Conservation (phyloP, 2,113 vertebrate species). For the Rhabdornis inornatus region DNA sequence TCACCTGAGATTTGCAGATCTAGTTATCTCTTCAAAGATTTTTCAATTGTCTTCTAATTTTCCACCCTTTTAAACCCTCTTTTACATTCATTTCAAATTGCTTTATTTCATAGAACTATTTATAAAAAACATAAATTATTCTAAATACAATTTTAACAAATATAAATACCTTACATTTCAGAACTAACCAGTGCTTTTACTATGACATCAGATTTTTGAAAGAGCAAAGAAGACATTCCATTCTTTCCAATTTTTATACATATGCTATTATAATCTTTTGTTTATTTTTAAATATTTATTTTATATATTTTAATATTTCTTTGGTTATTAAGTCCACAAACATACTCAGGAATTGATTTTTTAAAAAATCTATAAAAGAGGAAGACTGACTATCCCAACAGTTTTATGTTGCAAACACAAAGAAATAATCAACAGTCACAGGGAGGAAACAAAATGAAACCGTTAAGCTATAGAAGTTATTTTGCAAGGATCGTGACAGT, state of each 20-base stretch:
- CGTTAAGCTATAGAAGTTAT: neutral
- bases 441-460: neutral
- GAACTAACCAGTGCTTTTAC: neutral
- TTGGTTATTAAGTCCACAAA: neutral
- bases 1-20: neutral
- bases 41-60: neutral
- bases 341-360: neutral
- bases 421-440: neutral
- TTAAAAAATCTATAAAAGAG: neutral
- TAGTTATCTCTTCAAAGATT: neutral
- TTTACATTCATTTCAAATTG: neutral
- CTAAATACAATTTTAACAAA: neutral
- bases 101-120: neutral
- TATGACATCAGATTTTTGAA: neutral
- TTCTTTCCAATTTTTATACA: neutral
- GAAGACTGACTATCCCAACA: neutral
- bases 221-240: neutral
- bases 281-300: neutral
- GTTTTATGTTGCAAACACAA: neutral
- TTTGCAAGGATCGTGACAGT: neutral
- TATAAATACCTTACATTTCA: neutral
- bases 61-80: neutral
- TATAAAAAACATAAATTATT: neutral
- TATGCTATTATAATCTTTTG: neutral
- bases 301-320: neutral